phyloP scores from a whole-genome alignment of 2,797 vertebrate genomes.

The Galaxias olidus region DNA sequence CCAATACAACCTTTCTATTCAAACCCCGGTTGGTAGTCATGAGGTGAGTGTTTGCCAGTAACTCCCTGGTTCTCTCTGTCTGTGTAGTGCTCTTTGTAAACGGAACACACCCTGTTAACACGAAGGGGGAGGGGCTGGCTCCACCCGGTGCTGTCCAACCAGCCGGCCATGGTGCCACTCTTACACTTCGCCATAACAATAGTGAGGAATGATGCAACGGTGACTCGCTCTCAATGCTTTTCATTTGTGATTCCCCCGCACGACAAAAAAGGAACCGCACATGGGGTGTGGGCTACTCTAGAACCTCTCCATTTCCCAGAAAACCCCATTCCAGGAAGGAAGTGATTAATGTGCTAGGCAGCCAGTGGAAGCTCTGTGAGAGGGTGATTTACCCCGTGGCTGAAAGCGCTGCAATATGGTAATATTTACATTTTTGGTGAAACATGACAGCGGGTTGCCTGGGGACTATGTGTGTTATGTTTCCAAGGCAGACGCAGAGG shows the following conservation, averaged over 20 bases:
- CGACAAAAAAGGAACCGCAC: constrained; percentile 43
- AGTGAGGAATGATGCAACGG: constrained; percentile 62
- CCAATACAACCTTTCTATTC: no score
- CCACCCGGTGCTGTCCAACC: constrained; percentile 59
- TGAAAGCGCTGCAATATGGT: constrained; percentile 62
- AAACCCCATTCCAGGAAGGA: constrained; percentile 59
- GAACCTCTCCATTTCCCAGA: constrained; percentile 64
- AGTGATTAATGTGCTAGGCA: constrained; percentile 71
- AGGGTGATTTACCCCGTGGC: constrained; percentile 54
- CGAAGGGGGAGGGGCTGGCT: constrained; percentile 48
- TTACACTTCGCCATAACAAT: constrained; percentile 59
- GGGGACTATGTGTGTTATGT: constrained; percentile 63
- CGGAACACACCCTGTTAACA: constrained; percentile 69
- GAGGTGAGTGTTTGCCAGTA: constrained; percentile 36
- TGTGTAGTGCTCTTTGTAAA: constrained; percentile 52
- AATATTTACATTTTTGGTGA: constrained; percentile 68
- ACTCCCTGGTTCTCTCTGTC: constrained; percentile 59
- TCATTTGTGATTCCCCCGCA: constrained; percentile 46
- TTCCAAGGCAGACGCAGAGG: constrained; percentile 60
- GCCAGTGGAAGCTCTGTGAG: constrained; percentile 28
- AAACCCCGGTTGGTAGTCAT: no score
- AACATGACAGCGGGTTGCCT: constrained; percentile 59
- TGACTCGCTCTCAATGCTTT: constrained; percentile 60
- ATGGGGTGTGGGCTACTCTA: constrained; percentile 36
- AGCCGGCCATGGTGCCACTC: constrained; percentile 47